Evolutionary conservation across 1,140 invertebrate species (phyloP), one percentile per base, ranked within the genome.

Genomic region (Sitophilus oryzae): DNA sequence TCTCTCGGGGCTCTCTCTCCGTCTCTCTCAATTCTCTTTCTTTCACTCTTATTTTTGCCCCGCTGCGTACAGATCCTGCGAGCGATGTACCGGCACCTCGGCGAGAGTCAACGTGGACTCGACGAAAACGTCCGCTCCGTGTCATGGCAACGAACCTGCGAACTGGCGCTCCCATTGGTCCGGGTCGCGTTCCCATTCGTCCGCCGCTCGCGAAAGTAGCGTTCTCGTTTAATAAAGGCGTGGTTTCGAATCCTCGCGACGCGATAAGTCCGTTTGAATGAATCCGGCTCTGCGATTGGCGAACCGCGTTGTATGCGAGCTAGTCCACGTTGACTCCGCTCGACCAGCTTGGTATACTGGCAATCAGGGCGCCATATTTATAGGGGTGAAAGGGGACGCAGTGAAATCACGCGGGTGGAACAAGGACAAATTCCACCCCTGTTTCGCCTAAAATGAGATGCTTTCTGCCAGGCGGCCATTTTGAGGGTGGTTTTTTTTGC

Each of bases 341-440:
- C 58, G 65, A 70, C 59, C 63, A 65, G 66, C 63, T 64, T 64
- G 64, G 63, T 68, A 71, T 69, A 70, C 68, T 69, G 69, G 69
- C 68, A 71, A 71, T 71, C 69, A 71, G 68, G 68, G 66, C 69
- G 69, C 69, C 69, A 71, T 71, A 71, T 71, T 71, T 71, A 71
- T 71, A 71, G 66, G 69, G 69, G 68, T 65, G 69, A 68, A 71
- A 70, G 65, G 67, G 68, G 66, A 63, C 62, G 66, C 62, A 66
- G 68, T 66, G 66, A 70, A 70, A 71, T 71, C 65, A 66, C 64
- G 65, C 69, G 66, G 61, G 68, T 67, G 68, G 67, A 64, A 71
- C 66, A 71, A 70, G 67, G 69, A 71, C 63, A 54, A 67, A 59
- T 65, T 64, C 68, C 57, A 67, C 64, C 67, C 67, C 69, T 66